Conservation (phyloP, 2,797 vertebrate species). For the Spinus pinus region DNA sequence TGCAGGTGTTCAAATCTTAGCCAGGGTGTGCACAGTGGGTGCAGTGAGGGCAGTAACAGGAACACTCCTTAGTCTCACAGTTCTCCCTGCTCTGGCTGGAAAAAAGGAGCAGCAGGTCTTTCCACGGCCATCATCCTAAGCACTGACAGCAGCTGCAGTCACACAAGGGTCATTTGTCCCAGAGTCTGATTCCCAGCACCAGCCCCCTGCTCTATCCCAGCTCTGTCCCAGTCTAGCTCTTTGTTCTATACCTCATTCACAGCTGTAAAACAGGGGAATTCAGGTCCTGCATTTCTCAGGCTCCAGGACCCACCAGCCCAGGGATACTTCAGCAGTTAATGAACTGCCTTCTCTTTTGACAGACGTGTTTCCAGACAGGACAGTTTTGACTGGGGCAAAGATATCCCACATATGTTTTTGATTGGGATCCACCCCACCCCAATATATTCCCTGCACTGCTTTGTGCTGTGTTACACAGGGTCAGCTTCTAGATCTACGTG, state of each 20-base stretch:
- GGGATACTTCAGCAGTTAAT: not conserved
- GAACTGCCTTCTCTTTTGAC: conserved; percentile 1
- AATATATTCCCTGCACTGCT: not conserved
- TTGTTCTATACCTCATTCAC: not conserved
- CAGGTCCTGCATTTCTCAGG: not conserved
- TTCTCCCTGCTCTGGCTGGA: not conserved
- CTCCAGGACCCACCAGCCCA: not conserved
- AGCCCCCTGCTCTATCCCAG: not conserved
- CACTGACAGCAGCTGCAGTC: not conserved
- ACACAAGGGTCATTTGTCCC: not conserved
- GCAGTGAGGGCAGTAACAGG: not conserved
- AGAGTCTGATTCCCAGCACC: not conserved
- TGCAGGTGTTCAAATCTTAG: not conserved
- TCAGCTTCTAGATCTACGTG: conserved; percentile 3
- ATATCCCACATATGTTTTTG: not conserved
- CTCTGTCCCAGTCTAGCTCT: not conserved
- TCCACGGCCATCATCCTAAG: fast-evolving
- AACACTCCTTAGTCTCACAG: not conserved
- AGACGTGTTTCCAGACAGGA: not conserved
- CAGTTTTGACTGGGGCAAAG: conserved; percentile 22
- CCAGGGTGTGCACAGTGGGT: not conserved
- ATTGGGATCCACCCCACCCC: not conserved
- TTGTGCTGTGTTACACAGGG: not conserved
- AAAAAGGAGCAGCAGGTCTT: not conserved
- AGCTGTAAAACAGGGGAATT: not conserved